Conservation (phyloP, 2,797 vertebrate genomes). For the Loriculus beryllinus region DNA sequence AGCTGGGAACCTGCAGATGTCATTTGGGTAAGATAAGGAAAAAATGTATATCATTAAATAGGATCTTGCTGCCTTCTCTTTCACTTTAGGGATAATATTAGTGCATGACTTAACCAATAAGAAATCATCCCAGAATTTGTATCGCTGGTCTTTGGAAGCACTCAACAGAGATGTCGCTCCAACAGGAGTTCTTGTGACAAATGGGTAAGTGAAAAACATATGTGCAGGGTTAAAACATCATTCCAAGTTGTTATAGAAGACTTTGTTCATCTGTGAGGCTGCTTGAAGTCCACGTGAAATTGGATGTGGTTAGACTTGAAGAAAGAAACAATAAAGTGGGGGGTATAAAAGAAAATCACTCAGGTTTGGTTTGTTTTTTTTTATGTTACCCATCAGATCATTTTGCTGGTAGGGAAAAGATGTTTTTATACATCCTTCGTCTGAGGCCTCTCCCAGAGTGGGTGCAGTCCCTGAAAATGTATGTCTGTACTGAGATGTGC, state of each 20-base stretch:
- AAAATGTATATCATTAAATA: neutral
- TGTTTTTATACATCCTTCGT: neutral
- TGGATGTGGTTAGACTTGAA: neutral
- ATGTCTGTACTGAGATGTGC: neutral
- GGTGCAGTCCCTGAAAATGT: neutral
- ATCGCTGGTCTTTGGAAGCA: slow-evolving; percentile 93
- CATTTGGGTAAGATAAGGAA: neutral
- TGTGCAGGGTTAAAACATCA: neutral
- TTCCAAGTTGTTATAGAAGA: neutral
- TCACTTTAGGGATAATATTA: slow-evolving; percentile 89
- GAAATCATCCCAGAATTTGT: slow-evolving; percentile 97
- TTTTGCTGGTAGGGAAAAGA: neutral
- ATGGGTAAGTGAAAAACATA: slow-evolving; percentile 81
- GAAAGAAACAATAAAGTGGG: neutral
- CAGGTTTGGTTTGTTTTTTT: neutral
- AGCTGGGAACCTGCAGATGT: neutral
- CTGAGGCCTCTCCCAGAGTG: neutral
- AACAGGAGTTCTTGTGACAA: slow-evolving; percentile 93
- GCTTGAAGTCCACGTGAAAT: neutral
- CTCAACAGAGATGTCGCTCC: slow-evolving; percentile 91
- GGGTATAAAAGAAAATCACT: neutral
- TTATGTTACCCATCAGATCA: neutral
- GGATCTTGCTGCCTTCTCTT: slow-evolving; percentile 8
- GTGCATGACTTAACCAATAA: slow-evolving; percentile 99
- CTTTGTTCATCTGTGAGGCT: neutral